Base-by-base conservation (phyloP, 2,797 vertebrate genomes). In the Taenioides sp. region DNA sequence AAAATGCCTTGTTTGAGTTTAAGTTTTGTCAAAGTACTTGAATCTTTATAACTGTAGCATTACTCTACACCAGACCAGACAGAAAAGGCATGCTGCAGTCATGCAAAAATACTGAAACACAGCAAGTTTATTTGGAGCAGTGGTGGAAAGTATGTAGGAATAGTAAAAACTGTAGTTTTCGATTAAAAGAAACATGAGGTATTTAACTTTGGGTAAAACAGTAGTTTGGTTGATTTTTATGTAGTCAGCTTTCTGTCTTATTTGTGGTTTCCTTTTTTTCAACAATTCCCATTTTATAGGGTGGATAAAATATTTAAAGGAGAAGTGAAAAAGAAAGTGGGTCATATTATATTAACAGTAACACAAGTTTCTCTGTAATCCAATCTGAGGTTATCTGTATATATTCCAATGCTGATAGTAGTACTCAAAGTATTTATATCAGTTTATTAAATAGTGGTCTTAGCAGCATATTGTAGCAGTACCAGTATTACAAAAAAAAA, bases 31-130 rank as follows among this genome's bases (percentile, higher is more conserved):
- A 27, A 27, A 28, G 25, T 28, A 34, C 20, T 34, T 61, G 28
- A 34, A 11, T 34, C 20, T 37, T 62, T 62, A 34, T 62, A 62
- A 18, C n/a, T 17, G 60, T 62, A 28, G 18, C 40, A 17, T 59
- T 49, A 65, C 65, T 68, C 22, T 28, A 78, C 65, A 81, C 62
- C 47, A 61, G 65, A 77, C 67, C 61, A 12, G 72, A 65, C 59
- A 61, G 74, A 63, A 72, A 18, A 66, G 47, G 74, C 25, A 17
- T 77, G 71, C 37, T 82, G 77, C 78, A 80, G 75, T 61, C n/a
- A 28, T 47, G 72, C 34, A 69, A 72, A 55, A 62, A 67, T 75
- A 80, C 52, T 58, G 60, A 22, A 55, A 68, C 57, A 74, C 49
- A 31, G 55, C 64, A 49, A 25, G 49, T 69, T 4, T 60, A 73